phyloP scores from a whole-genome alignment of 2,797 vertebrate genomes.

The Gadopsis bispinosus region DNA sequence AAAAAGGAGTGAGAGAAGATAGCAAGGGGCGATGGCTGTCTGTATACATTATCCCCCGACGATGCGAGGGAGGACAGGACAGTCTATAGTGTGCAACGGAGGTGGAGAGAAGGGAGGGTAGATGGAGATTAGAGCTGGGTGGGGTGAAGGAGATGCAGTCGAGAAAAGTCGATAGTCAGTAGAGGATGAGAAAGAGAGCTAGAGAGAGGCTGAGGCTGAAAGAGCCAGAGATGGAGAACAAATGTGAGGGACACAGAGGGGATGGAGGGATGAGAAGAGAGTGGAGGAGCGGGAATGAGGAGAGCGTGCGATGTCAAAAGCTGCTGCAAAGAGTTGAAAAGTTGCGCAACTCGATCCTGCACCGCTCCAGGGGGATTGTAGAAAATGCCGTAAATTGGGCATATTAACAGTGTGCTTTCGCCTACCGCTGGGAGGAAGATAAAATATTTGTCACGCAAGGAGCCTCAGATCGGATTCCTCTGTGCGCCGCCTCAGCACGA shows the following conservation, averaged over 20 bases:
- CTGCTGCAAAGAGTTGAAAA: constrained; percentile 40
- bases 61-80: no score
- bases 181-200: neutral
- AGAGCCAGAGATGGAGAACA: constrained; percentile 15
- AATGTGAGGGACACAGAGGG: constrained; percentile 42
- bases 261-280: constrained; percentile 45
- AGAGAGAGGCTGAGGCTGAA: constrained; percentile 1
- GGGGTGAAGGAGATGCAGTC: constrained; percentile 19
- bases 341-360: constrained; percentile 13
- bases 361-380: constrained; percentile 21
- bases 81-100: constrained; percentile 20
- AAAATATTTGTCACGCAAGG: constrained; percentile 13
- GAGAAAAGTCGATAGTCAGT: constrained; percentile 25
- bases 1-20: neutral
- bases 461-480: constrained; percentile 12
- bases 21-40: neutral
- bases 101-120: constrained; percentile 8
- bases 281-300: constrained; percentile 17
- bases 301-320: constrained; percentile 41
- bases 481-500: neutral
- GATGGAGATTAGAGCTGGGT: constrained; percentile 33
- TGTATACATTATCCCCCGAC: no score
- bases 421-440: constrained; percentile 24
- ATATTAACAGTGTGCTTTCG: constrained; percentile 40
- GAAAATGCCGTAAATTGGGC: constrained; percentile 33